These are phyloP conservation scores for Tryphoninae sp. DNA, from an alignment of 2,888 invertebrate species.

Conservation along the genomic window DNA sequence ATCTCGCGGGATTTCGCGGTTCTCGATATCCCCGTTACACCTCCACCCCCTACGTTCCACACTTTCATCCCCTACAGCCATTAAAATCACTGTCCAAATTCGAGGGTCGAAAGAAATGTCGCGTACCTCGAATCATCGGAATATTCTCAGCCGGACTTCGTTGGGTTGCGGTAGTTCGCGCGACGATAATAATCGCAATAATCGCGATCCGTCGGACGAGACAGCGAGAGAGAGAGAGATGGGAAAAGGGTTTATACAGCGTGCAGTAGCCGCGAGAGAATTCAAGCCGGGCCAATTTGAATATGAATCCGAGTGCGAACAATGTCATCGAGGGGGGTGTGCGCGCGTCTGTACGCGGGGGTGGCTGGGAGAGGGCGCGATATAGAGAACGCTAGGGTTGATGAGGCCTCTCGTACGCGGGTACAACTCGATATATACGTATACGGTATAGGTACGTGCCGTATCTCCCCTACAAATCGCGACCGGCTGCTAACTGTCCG, in stretches of 20 bases:
- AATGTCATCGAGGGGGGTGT: conserved; percentile 77
- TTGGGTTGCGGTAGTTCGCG: conserved; percentile 2
- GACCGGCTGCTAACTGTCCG: conserved; percentile 71
- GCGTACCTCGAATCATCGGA: background rate
- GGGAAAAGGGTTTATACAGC: conserved; percentile 22
- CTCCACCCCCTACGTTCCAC: conserved; percentile 15
- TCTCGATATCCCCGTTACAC: conserved; percentile 54
- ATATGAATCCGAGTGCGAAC: conserved; percentile 81
- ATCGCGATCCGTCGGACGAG: conserved; percentile 76
- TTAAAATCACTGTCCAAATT: background rate
- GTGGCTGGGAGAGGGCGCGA: conserved; percentile 60
- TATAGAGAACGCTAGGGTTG: conserved; percentile 1
- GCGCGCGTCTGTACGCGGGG: conserved; percentile 36
- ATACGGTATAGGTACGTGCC: conserved; percentile 75
- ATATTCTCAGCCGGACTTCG: conserved; percentile 9
- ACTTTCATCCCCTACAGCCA: conserved; percentile 4
- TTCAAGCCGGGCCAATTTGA: conserved; percentile 76
- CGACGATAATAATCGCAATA: conserved; percentile 79
- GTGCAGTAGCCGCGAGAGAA: conserved; percentile 36
- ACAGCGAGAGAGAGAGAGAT: conserved; percentile 2
- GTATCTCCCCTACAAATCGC: conserved; percentile 80
- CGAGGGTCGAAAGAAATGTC: background rate
- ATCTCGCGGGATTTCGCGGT: conserved; percentile 54
- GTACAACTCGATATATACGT: conserved; percentile 25
- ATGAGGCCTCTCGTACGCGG: conserved; percentile 55